These are phyloP conservation scores for Tympanuchus pallidicinctus DNA, from an alignment of 2,113 vertebrate species.

Conservation along the genomic window DNA sequence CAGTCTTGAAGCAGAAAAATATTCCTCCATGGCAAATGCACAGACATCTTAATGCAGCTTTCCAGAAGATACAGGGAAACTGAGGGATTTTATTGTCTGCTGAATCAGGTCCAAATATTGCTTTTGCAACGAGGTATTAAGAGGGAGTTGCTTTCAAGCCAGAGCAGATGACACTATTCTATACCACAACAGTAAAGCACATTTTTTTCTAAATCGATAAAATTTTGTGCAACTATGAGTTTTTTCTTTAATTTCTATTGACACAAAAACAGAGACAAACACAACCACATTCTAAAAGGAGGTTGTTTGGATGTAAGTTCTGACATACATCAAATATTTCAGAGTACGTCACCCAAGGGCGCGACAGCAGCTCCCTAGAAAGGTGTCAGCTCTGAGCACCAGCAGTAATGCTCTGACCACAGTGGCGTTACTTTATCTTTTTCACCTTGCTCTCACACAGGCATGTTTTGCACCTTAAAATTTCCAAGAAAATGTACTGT, in stretches of 20 bases:
- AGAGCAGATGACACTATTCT: not conserved
- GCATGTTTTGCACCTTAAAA: not conserved
- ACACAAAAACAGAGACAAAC: not conserved
- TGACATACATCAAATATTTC: accelerated
- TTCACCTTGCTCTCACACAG: not conserved
- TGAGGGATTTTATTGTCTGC: not conserved
- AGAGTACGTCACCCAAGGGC: accelerated
- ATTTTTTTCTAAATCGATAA: not conserved
- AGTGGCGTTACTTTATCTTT: not conserved
- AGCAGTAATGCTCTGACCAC: not conserved
- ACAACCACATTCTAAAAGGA: not conserved
- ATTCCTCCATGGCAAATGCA: not conserved
- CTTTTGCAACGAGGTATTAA: not conserved
- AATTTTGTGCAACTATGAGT: not conserved
- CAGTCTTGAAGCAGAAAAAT: not conserved
- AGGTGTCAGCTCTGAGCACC: not conserved
- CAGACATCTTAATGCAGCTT: not conserved
- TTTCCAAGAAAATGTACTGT: not conserved
- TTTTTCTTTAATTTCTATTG: not conserved
- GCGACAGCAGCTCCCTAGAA: accelerated
- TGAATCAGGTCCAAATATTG: not conserved
- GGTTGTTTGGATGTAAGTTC: not conserved
- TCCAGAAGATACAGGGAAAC: not conserved
- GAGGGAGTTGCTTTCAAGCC: not conserved
- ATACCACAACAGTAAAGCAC: not conserved